These are phyloP conservation scores for Saccopteryx leptura DNA, from an alignment of 2,113 vertebrate genomes.

Conservation along the genomic window DNA sequence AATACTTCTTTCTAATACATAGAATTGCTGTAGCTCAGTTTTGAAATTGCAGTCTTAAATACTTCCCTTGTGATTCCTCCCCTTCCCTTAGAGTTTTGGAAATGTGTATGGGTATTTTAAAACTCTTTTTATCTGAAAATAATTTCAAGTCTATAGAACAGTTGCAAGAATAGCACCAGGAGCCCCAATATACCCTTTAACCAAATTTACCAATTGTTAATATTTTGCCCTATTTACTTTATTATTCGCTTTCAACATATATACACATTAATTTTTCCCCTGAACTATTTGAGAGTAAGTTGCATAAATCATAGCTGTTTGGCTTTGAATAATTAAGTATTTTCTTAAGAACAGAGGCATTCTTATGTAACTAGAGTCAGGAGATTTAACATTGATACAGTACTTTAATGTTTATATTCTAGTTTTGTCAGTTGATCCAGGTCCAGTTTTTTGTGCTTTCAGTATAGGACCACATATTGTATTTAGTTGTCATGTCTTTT, in stretches of 20 bases:
- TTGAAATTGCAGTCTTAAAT: background rate
- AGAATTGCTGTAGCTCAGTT: background rate
- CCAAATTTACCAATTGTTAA: conserved; percentile 2
- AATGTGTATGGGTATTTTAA: background rate
- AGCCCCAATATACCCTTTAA: background rate
- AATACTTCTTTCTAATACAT: background rate
- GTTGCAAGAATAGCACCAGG: background rate
- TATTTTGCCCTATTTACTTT: conserved; percentile 17
- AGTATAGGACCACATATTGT: background rate
- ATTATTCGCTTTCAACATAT: background rate
- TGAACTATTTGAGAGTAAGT: background rate
- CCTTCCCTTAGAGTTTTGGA: background rate
- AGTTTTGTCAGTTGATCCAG: background rate
- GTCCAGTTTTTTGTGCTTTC: background rate
- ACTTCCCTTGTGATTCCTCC: background rate
- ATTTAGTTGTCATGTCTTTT: conserved; percentile 15
- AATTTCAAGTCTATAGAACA: background rate
- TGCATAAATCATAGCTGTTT: background rate
- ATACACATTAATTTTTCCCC: background rate
- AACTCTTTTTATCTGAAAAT: conserved; percentile 32
- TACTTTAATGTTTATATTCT: background rate
- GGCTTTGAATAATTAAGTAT: background rate
- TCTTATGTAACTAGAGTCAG: background rate
- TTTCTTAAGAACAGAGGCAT: background rate
- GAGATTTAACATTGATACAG: background rate